Percentiles rank a stretch among this genome's conserved stretches.
Conservation (phyloP, 2,797 vertebrate genomes). For the Hemitrygon akajei region DNA sequence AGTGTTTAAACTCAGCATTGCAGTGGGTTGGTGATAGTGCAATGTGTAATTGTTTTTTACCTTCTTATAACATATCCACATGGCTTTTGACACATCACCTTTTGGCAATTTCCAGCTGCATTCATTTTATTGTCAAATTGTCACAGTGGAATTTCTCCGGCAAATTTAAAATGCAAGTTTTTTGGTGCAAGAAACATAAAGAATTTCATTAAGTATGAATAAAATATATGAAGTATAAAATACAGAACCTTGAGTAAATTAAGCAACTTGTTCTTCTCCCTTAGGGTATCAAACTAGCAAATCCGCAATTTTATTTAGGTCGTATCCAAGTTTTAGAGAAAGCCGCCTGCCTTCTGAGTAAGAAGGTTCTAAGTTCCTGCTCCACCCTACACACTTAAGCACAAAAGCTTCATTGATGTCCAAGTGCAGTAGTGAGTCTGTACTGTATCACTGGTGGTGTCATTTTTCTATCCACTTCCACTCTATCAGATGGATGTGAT, state of each 20-base stretch:
- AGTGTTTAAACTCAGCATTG: neutral
- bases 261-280: neutral
- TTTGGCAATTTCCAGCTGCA: neutral
- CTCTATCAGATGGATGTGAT: neutral
- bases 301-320: neutral
- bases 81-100: neutral
- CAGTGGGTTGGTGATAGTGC: neutral
- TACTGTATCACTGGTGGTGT: neutral
- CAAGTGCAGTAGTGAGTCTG: neutral
- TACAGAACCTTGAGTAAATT: neutral
- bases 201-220: neutral
- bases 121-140: constrained; percentile 12
- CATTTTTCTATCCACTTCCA: neutral
- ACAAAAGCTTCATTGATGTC: neutral
- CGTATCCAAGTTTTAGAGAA: neutral
- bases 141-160: neutral
- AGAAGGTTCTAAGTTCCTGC: neutral
- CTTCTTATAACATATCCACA: neutral
- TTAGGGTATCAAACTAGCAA: neutral
- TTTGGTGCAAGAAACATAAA: neutral
- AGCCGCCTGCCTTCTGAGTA: neutral
- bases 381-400: neutral
- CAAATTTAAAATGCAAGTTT: neutral
- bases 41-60: neutral
- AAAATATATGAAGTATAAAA: neutral